A percentile compares a stretch with the other conserved stretches of the same genome.
Conservation (phyloP, 2,888 invertebrate species). For the Caenorhabditis sulstoni region DNA sequence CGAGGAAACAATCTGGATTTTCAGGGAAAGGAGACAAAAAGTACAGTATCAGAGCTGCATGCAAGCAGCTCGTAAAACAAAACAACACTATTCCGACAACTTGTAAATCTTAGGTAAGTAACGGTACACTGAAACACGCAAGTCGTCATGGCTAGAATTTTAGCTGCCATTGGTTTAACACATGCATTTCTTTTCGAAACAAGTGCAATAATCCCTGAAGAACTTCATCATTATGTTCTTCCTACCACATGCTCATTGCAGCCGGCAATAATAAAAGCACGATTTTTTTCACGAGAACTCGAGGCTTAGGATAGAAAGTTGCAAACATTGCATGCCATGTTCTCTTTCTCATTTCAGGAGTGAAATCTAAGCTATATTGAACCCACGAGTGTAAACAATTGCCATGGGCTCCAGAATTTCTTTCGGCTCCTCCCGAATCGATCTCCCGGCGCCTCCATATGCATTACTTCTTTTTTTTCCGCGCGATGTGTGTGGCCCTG, state of each 20-base stretch:
- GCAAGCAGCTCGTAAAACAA: constrained; percentile 12
- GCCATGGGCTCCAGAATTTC: constrained; percentile 12
- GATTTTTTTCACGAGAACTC: neutral
- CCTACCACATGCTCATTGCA: too few species aligned
- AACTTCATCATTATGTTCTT: too few species aligned
- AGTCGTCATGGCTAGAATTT: too few species aligned
- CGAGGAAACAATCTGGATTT: neutral
- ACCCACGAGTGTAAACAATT: constrained; percentile 48
- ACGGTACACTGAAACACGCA: neutral
- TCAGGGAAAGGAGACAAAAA: neutral
- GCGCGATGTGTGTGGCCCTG: too few species aligned
- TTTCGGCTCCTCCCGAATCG: constrained; percentile 17
- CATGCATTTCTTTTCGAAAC: too few species aligned
- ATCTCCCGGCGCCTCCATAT: neutral
- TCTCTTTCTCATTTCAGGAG: constrained; percentile 15
- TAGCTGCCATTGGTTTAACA: too few species aligned
- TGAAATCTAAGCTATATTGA: constrained; percentile 47
- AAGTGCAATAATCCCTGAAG: too few species aligned
- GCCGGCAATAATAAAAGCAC: too few species aligned
- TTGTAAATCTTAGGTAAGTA: constrained; percentile 7
- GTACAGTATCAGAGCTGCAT: constrained; percentile 31
- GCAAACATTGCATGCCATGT: constrained; percentile 2
- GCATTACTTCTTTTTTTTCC: constrained; percentile 4
- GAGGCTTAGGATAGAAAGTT: neutral
- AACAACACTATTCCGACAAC: neutral